Percentiles rank a stretch among this genome's conserved stretches.
These are phyloP conservation scores for Parnassius mnemosyne DNA, from an alignment of 2,888 invertebrate genomes.

Conservation along the genomic window DNA sequence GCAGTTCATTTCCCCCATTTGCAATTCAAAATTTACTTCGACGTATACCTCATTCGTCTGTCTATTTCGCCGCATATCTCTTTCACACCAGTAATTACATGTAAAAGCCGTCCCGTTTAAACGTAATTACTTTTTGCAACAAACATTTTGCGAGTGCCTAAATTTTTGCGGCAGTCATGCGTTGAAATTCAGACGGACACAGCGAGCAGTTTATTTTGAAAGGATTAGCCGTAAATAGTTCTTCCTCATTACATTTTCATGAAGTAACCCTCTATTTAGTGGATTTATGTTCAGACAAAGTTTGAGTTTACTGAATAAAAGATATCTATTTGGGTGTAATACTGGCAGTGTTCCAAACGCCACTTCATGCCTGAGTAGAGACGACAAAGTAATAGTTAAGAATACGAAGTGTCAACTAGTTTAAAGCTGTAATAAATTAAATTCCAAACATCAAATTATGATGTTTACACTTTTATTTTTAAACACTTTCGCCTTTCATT, in stretches of 20 bases:
- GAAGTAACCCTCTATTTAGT: slow-evolving; percentile 64
- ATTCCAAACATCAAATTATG: too few relatives aligned
- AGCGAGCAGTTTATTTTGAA: slow-evolving; percentile 70
- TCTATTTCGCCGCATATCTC: slow-evolving; percentile 38
- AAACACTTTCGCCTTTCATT: too few relatives aligned
- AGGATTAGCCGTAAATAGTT: slow-evolving; percentile 80
- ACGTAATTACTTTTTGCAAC: slow-evolving; percentile 50
- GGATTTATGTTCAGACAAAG: slow-evolving; percentile 74
- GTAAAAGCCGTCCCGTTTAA: slow-evolving; percentile 44
- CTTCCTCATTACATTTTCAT: slow-evolving; percentile 77
- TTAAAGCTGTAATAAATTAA: slow-evolving; percentile 27
- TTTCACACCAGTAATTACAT: slow-evolving; percentile 38
- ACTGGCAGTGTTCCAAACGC: slow-evolving; percentile 64
- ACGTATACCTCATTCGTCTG: slow-evolving; percentile 51
- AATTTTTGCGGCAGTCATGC: slow-evolving; percentile 57
- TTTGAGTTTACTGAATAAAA: slow-evolving; percentile 78
- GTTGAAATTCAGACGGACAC: slow-evolving; percentile 58
- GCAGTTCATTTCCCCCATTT: slow-evolving; percentile 73
- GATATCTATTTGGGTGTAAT: slow-evolving; percentile 71
- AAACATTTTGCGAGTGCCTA: slow-evolving; percentile 46
- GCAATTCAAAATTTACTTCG: slow-evolving; percentile 76
- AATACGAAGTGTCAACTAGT: slow-evolving; percentile 29
- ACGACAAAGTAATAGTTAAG: slow-evolving; percentile 27
- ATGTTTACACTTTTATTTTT: too few relatives aligned
- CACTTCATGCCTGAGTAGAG: slow-evolving; percentile 47